A percentile compares a stretch with the other conserved stretches of the same genome.
Evolutionary conservation across 2,888 invertebrate species (phyloP).

Genomic region (Agrenia bidenticulata): DNA sequence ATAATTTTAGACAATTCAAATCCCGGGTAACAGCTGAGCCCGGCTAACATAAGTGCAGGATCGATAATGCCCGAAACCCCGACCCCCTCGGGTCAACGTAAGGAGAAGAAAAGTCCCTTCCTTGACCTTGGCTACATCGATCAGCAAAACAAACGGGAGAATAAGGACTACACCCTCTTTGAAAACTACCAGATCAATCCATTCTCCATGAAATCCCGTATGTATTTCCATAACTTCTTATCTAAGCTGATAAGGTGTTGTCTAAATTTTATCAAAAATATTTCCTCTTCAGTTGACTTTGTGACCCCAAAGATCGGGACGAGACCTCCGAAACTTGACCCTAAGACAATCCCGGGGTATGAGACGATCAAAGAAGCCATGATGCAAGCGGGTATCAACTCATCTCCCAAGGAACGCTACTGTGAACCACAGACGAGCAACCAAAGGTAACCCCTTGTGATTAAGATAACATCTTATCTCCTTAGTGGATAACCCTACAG

Average conservation of each 20-base stretch:
- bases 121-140: conserved; percentile 26
- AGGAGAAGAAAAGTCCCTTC: conserved; percentile 14
- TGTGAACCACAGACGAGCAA: conserved; percentile 32
- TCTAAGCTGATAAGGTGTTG: too few relatives aligned
- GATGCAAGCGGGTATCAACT: conserved; percentile 10
- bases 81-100: too few relatives aligned
- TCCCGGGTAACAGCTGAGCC: too few relatives aligned
- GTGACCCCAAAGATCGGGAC: conserved; percentile 43
- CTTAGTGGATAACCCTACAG: neutral
- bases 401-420: conserved; percentile 10
- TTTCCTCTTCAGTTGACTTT: conserved; percentile 40
- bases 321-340: conserved; percentile 18
- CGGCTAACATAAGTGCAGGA: too few relatives aligned
- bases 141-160: conserved; percentile 33
- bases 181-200: conserved; percentile 45
- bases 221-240: too few relatives aligned
- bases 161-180: conserved; percentile 30
- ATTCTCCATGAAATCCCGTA: conserved; percentile 41
- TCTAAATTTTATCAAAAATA: too few relatives aligned
- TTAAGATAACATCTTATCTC: neutral
- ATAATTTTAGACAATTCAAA: too few relatives aligned
- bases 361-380: conserved; percentile 15
- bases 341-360: conserved; percentile 19
- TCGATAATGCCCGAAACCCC: too few relatives aligned
- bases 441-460: conserved; percentile 17